phyloP scores from a whole-genome alignment of 1,140 invertebrate genomes.

The Cyclargus thomasi region DNA sequence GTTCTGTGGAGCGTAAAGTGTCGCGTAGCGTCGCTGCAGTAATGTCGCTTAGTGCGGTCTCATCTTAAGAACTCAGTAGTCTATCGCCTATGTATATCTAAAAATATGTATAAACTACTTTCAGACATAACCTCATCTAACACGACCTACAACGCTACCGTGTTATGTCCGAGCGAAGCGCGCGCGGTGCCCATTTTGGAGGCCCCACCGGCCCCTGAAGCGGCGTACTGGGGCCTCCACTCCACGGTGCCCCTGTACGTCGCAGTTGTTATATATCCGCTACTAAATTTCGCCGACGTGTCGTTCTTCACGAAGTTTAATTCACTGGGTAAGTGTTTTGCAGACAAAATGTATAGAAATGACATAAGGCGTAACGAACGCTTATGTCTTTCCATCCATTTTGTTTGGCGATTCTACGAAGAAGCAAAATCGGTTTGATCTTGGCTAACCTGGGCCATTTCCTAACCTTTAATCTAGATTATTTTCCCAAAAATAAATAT shows the following conservation, averaged over 20 bases:
- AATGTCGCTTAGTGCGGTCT: no score
- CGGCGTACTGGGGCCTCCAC: constrained; percentile 81
- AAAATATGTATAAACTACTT: not conserved
- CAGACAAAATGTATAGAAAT: not conserved
- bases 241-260: constrained; percentile 90
- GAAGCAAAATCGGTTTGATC: no score
- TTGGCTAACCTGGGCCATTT: no score
- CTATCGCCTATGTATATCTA: not conserved
- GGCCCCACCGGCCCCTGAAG: constrained; percentile 10
- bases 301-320: constrained; percentile 97
- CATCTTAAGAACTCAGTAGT: no score
- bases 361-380: no score
- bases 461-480: no score
- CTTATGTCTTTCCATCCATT: no score
- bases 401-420: no score
- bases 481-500: no score
- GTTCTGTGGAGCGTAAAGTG: no score
- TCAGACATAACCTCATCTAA: not conserved
- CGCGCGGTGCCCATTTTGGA: constrained; percentile 32
- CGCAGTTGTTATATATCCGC: constrained; percentile 83
- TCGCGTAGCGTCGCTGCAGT: no score
- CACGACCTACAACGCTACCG: constrained; percentile 38
- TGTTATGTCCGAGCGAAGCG: constrained; percentile 68
- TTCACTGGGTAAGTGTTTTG: constrained; percentile 82
- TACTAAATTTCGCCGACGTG: constrained; percentile 90